These are phyloP conservation scores for Oriolus oriolus DNA, from an alignment of 2,113 vertebrate genomes.

Conservation along the genomic window DNA sequence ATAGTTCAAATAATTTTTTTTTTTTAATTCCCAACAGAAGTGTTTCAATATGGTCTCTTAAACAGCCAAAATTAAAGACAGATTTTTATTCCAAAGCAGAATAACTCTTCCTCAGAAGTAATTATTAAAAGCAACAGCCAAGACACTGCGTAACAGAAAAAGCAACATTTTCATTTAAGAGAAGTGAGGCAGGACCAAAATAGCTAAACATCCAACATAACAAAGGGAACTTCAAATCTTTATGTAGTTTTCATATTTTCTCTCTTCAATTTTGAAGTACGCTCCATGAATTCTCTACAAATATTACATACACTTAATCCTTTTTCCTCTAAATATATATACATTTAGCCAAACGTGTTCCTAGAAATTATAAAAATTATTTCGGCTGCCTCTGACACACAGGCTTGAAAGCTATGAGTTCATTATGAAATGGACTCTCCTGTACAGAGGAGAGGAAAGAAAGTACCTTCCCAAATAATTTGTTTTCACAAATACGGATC, in stretches of 20 bases:
- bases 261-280: neutral
- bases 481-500: neutral
- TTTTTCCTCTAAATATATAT: neutral
- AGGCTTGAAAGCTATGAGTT: neutral
- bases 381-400: neutral
- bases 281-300: neutral
- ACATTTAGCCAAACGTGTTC: neutral
- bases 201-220: neutral
- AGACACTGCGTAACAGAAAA: neutral
- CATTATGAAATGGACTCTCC: neutral
- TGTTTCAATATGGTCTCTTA: neutral
- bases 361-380: neutral
- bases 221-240: neutral
- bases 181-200: neutral
- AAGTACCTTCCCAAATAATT: neutral
- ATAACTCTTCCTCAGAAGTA: neutral
- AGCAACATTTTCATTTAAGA: neutral
- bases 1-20: neutral
- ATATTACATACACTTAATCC: neutral
- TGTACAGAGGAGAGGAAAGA: neutral
- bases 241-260: neutral
- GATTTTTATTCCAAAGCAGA: neutral
- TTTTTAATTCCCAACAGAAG: neutral
- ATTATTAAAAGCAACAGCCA: neutral
- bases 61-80: neutral